Percentiles rank a stretch among this genome's conserved stretches.
Conservation (phyloP, 2,888 invertebrate species). For the Ormyrus rosae region DNA sequence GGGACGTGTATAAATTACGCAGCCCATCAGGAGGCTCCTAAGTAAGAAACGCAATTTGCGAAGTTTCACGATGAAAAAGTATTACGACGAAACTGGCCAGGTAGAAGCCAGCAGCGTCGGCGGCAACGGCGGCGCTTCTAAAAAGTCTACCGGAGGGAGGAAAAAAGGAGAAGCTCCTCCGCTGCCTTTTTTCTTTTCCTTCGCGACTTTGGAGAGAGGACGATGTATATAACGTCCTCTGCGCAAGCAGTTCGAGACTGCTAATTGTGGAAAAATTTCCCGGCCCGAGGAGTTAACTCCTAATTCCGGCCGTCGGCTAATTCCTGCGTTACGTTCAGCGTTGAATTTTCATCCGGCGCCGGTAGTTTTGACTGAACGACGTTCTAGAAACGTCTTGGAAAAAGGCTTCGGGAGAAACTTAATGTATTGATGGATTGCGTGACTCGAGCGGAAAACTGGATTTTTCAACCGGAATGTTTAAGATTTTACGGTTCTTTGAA, state of each 20-base stretch:
- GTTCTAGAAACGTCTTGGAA: no score
- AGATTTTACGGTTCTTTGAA: no score
- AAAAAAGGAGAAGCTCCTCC: not conserved
- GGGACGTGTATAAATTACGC: constrained; percentile 53
- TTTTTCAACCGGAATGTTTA: no score
- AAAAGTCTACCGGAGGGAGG: constrained; percentile 34
- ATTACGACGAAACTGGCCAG: constrained; percentile 49
- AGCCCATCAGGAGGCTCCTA: constrained; percentile 42
- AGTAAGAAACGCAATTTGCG: constrained; percentile 57
- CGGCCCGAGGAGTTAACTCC: no score
- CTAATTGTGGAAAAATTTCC: constrained; percentile 35
- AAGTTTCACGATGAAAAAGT: constrained; percentile 57
- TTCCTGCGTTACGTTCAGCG: no score
- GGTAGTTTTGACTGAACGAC: no score
- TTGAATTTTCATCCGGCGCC: no score
- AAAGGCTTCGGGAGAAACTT: no score
- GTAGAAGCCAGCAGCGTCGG: not conserved
- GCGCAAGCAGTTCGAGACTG: not conserved
- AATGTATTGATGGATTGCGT: no score
- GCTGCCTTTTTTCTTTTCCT: not conserved
- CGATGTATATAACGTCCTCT: not conserved
- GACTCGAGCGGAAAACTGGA: no score
- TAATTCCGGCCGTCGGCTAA: no score
- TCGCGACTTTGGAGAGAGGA: not conserved
- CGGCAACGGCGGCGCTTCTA: not conserved